Evolutionary conservation across 2,888 invertebrate species (phyloP), one percentile per base, ranked within the genome.

Genomic region (Stramonita haemastoma): DNA sequence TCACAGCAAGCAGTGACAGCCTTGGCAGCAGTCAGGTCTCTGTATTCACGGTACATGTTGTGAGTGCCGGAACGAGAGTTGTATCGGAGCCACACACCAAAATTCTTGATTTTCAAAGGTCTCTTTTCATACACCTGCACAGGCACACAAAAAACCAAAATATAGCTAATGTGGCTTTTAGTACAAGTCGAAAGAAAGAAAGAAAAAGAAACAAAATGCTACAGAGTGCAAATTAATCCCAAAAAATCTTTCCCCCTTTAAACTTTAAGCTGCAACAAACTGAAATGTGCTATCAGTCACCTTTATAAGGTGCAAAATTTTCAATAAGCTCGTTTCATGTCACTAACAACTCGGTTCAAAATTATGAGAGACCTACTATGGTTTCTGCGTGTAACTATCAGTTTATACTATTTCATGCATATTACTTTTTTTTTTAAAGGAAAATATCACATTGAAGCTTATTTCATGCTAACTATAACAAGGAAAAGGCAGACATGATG

Each of bases 11-110:
- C 98, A n/a, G 99, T 99, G 89, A 99, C 99, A 90, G 99, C 99
- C 90, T 98, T 98, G 89, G 98, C 98, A 15, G 99, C 98, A 91
- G 98, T 98, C 94, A 99, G 97, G 96, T 99, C 99, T 93, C 99
- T 97, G 97, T 99, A 99, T 96, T 99, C 99, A 93, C 95, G 93
- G 98, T 99, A 99, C 99, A 99, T 99, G 97, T 99, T 99, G 97
- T 99, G 99, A 90, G 99, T 99, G 90, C 99, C 99, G 19, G 99
- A 99, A 91, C 99, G 97, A 0, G 99, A 99, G 96, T 99, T 99
- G 96, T 99, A 99, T 94, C 99, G 97, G 96, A 99, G 97, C 99
- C 99, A 99, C 95, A 99, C 98, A 92, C 99, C 99, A 96, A 98
- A 99, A 97, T 99, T 99, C 97, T 99, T 99, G 94, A 99, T 98